Percentiles rank a stretch among this genome's conserved stretches.
Evolutionary conservation across 2,888 invertebrate genomes (phyloP).

Genomic region (Busseola fusca): DNA sequence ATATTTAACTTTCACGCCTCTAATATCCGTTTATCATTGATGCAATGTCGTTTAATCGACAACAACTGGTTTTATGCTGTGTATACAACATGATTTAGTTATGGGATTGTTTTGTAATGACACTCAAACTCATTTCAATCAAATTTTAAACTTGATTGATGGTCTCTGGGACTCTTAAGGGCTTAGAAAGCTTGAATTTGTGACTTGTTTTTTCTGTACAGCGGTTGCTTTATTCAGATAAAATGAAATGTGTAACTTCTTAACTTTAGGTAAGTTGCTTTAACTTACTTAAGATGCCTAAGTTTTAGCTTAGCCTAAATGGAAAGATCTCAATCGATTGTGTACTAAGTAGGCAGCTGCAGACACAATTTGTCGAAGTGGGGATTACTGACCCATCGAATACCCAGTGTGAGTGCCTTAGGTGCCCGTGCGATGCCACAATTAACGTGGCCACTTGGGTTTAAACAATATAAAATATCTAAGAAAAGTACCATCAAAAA

Average conservation of each 20-base stretch:
- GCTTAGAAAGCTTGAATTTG: background rate
- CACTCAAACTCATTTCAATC: background rate
- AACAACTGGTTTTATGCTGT: slow-evolving; percentile 40
- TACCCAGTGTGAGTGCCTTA: too few species aligned
- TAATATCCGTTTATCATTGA: slow-evolving; percentile 66
- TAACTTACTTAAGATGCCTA: background rate
- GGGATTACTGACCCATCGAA: too few species aligned
- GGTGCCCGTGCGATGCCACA: too few species aligned
- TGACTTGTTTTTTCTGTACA: background rate
- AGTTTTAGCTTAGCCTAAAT: background rate
- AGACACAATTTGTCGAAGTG: too few species aligned
- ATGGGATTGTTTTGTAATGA: slow-evolving; percentile 20
- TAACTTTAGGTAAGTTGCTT: background rate
- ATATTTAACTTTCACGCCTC: slow-evolving; percentile 68
- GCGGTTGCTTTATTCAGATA: background rate
- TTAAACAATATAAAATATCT: too few species aligned
- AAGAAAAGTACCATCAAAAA: too few species aligned
- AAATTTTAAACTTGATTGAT: background rate
- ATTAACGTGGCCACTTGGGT: too few species aligned
- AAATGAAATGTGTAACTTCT: background rate
- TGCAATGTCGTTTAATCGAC: slow-evolving; percentile 61
- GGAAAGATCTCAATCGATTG: too few species aligned
- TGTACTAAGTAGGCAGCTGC: too few species aligned
- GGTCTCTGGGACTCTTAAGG: background rate
- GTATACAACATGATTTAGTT: slow-evolving; percentile 25